These are phyloP conservation scores for Acholoe squamosa DNA, from an alignment of 2,888 invertebrate species.

Conservation along the genomic window DNA sequence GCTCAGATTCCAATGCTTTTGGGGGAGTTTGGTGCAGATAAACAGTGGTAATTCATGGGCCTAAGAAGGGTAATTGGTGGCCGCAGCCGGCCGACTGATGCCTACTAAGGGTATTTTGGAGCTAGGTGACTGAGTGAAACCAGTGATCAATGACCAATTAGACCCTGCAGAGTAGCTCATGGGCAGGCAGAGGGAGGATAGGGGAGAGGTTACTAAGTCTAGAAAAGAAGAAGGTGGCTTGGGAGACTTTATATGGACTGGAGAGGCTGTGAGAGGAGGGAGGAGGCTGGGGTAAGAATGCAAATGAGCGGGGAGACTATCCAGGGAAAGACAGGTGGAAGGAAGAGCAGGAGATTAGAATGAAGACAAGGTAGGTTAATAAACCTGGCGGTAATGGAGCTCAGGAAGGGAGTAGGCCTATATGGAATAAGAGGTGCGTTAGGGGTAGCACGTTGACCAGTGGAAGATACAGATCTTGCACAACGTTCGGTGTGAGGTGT, in stretches of 20 bases:
- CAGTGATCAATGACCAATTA: conserved; percentile 20
- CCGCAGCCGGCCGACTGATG: neutral
- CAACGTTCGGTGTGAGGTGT: too few relatives aligned
- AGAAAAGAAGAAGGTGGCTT: neutral
- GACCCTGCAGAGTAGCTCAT: neutral
- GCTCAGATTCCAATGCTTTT: too few relatives aligned
- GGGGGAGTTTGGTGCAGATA: too few relatives aligned
- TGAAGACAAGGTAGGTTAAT: too few relatives aligned
- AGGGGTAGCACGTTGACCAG: too few relatives aligned
- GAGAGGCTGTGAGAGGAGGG: neutral
- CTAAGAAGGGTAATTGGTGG: neutral
- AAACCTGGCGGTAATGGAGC: too few relatives aligned
- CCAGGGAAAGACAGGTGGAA: too few relatives aligned
- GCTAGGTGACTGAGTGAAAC: neutral
- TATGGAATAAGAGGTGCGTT: too few relatives aligned
- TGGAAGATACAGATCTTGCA: too few relatives aligned
- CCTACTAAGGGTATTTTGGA: neutral
- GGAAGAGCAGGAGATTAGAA: too few relatives aligned
- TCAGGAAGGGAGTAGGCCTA: too few relatives aligned
- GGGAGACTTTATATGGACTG: neutral
- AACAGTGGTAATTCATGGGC: neutral
- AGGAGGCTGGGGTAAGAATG: neutral
- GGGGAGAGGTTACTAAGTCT: neutral
- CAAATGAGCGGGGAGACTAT: too few relatives aligned
- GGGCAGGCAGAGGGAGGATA: neutral